Conservation (phyloP, 2,888 invertebrate genomes). For the Anticlea derivata region DNA sequence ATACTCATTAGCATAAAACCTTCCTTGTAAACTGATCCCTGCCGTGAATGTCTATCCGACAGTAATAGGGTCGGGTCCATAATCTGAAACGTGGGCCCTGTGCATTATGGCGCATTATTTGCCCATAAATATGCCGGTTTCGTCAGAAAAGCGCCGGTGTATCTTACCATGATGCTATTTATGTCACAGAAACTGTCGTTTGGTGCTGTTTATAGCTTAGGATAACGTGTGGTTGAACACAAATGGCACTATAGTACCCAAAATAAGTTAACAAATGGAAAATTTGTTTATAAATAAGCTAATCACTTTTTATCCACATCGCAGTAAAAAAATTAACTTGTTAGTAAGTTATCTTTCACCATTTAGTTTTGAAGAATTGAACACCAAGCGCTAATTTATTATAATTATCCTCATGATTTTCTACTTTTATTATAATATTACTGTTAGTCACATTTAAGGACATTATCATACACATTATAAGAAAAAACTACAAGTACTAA, state of each 20-base stretch:
- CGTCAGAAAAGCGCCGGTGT: constrained; percentile 16
- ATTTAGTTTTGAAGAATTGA: too few relatives aligned
- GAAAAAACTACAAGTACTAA: too few relatives aligned
- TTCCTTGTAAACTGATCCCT: constrained; percentile 20
- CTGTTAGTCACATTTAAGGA: too few relatives aligned
- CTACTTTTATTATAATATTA: too few relatives aligned
- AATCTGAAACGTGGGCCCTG: constrained; percentile 23
- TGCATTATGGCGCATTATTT: constrained; percentile 27
- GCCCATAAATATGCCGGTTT: constrained; percentile 23
- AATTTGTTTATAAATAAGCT: too few relatives aligned
- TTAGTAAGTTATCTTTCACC: too few relatives aligned
- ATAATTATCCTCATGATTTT: too few relatives aligned
- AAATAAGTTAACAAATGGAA: too few relatives aligned
- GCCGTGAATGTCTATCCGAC: constrained; percentile 15
- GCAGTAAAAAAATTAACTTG: too few relatives aligned
- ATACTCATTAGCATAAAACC: constrained; percentile 24
- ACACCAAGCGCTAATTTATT: too few relatives aligned
- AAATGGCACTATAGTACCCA: not conserved
- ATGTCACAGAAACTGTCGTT: constrained; percentile 3
- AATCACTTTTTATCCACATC: too few relatives aligned
- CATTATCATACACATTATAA: too few relatives aligned
- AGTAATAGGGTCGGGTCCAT: constrained; percentile 22
- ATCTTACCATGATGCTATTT: constrained; percentile 11
- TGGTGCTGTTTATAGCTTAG: not conserved
- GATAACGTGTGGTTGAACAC: not conserved